Evolutionary conservation across 2,888 invertebrate species (phyloP).

Genomic region (Lacanobia wlatinum): DNA sequence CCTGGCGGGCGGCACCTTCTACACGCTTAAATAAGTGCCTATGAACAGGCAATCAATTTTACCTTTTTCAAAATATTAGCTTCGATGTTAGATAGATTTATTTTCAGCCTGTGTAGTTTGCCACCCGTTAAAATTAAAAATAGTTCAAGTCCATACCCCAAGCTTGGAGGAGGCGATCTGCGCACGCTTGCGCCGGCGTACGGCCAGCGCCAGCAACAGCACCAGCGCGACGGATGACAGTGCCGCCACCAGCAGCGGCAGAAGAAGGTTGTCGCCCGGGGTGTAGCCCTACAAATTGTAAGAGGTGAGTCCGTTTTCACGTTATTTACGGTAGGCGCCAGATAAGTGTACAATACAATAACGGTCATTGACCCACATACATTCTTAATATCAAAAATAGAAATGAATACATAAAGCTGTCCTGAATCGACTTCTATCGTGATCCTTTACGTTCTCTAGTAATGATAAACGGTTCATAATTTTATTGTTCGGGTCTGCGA

Average conservation of each 20-base stretch:
- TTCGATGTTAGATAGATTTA: not conserved
- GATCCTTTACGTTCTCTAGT: too few relatives aligned
- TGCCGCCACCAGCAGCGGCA: slow-evolving; percentile 89
- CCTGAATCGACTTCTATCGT: too few relatives aligned
- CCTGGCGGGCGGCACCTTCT: too few relatives aligned
- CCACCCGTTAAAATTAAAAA: not conserved
- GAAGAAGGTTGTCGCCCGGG: slow-evolving; percentile 90
- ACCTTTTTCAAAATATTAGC: too few relatives aligned
- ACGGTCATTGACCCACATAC: too few relatives aligned
- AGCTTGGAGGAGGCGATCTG: slow-evolving; percentile 81
- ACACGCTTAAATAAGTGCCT: too few relatives aligned
- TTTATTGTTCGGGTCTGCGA: too few relatives aligned
- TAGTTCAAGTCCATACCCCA: slow-evolving; percentile 77
- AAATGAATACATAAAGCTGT: too few relatives aligned
- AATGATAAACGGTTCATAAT: too few relatives aligned
- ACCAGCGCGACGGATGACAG: slow-evolving; percentile 87
- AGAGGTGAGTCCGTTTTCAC: not conserved
- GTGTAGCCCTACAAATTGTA: slow-evolving; percentile 88
- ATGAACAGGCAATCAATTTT: too few relatives aligned
- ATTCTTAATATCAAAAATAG: too few relatives aligned
- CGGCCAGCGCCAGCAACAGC: slow-evolving; percentile 88
- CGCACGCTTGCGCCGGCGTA: slow-evolving; percentile 85
- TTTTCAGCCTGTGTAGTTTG: not conserved
- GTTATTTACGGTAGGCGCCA: not conserved
- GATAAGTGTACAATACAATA: too few relatives aligned